Percentiles rank a stretch among this genome's conserved stretches.
Evolutionary conservation across 1,140 invertebrate species (phyloP).

Genomic region (Glossosoma conforme): DNA sequence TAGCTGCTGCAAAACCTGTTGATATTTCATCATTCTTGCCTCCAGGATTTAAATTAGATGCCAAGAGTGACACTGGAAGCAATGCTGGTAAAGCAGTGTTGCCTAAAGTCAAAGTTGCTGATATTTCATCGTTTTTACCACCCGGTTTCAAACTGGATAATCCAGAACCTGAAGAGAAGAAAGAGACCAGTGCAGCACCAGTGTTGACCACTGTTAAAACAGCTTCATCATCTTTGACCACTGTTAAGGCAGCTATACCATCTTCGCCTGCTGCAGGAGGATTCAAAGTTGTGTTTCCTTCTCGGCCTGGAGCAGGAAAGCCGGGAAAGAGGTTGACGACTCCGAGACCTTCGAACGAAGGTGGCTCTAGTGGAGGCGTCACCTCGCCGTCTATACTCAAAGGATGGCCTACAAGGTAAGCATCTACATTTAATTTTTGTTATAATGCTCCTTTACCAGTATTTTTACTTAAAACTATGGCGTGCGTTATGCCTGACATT

Average conservation of each 20-base stretch:
- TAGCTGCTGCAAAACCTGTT: constrained; percentile 45
- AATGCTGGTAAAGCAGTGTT: constrained; percentile 30
- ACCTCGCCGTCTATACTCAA: constrained; percentile 67
- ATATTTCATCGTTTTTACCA: constrained; percentile 38
- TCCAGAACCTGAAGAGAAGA: neutral
- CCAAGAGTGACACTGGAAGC: constrained; percentile 34
- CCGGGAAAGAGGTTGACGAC: constrained; percentile 58
- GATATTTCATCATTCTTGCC: constrained; percentile 60
- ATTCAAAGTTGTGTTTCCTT: constrained; percentile 73
- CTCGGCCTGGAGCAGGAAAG: constrained; percentile 66
- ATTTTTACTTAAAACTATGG: too few relatives aligned
- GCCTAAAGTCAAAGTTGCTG: constrained; percentile 50
- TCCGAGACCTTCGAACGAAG: constrained; percentile 39
- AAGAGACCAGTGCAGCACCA: constrained; percentile 19
- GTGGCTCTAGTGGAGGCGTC: constrained; percentile 35
- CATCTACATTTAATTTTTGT: constrained; percentile 27
- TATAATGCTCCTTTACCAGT: too few relatives aligned
- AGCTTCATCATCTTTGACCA: constrained; percentile 31
- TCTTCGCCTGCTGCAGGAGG: constrained; percentile 44
- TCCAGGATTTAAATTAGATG: constrained; percentile 50
- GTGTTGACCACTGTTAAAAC: constrained; percentile 26
- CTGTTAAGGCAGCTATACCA: constrained; percentile 31
- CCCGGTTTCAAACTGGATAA: constrained; percentile 25
- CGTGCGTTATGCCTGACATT: too few relatives aligned
- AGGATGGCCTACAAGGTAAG: constrained; percentile 73